These are phyloP conservation scores for Lymantria dispar DNA, from an alignment of 2,888 invertebrate species.

Conservation along the genomic window DNA sequence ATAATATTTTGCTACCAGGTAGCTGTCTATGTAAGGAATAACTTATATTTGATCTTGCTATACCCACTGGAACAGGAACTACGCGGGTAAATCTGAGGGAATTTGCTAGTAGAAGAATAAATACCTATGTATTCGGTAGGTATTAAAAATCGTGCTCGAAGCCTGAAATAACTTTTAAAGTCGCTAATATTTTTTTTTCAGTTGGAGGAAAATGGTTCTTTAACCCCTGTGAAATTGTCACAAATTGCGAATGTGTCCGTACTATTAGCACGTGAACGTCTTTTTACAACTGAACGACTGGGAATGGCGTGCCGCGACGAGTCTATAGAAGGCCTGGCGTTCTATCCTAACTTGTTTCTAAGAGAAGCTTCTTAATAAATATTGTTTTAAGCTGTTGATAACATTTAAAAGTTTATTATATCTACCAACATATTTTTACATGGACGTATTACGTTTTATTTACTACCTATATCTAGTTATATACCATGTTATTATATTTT, in stretches of 20 bases:
- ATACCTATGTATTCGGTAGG: too few species aligned
- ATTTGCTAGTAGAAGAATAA: too few species aligned
- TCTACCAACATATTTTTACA: conserved; percentile 5
- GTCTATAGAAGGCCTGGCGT: conserved; percentile 95
- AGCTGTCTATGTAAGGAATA: too few species aligned
- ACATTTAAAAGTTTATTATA: conserved; percentile 32
- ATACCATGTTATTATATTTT: too few species aligned
- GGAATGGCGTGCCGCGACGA: conserved; percentile 97
- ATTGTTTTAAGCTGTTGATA: conserved; percentile 24
- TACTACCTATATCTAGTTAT: neutral
- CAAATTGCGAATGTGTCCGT: conserved; percentile 92
- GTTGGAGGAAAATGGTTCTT: conserved; percentile 85
- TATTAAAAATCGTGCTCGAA: too few species aligned
- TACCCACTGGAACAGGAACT: too few species aligned
- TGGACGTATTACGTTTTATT: neutral
- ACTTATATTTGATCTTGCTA: too few species aligned
- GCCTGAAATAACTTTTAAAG: neutral
- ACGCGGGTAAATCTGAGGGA: too few species aligned
- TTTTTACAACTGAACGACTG: conserved; percentile 92
- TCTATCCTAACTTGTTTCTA: conserved; percentile 95
- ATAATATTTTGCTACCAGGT: too few species aligned
- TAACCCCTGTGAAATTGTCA: conserved; percentile 94
- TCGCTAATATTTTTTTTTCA: conserved; percentile 50
- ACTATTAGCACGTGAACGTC: conserved; percentile 93
- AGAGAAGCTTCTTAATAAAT: conserved; percentile 50